A percentile compares a stretch with the other conserved stretches of the same genome.
Evolutionary conservation across 2,113 vertebrate genomes (phyloP).

Genomic region (Canis aureus): DNA sequence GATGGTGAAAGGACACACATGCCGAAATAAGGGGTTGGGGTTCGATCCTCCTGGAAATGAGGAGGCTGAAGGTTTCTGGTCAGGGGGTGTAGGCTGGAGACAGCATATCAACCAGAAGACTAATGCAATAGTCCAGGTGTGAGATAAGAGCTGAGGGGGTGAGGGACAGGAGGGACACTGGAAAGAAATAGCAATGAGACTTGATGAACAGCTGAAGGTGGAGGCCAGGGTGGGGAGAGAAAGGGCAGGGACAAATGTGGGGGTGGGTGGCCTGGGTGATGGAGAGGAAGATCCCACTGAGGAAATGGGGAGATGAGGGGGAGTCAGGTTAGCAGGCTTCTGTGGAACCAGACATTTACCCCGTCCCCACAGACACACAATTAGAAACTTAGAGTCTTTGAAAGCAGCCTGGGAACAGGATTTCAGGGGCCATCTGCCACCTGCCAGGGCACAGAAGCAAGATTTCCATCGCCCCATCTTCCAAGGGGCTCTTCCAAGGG

Average conservation of each 20-base stretch:
- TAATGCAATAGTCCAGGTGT: not conserved
- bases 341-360: not conserved
- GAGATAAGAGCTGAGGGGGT: not conserved
- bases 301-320: not conserved
- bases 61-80: not conserved
- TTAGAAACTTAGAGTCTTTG: not conserved
- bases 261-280: not conserved
- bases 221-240: not conserved
- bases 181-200: not conserved
- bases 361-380: no score
- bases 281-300: not conserved
- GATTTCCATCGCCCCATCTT: not conserved
- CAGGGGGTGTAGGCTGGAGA: not conserved
- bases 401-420: not conserved
- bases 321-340: not conserved
- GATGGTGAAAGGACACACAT: not conserved
- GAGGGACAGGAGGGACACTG: not conserved
- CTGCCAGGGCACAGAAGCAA: not conserved
- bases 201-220: not conserved
- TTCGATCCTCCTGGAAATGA: not conserved
- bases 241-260: no score
- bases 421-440: not conserved
- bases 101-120: not conserved
- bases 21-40: not conserved
- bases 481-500: not conserved